A percentile compares a stretch with the other conserved stretches of the same genome.
phyloP scores from a whole-genome alignment of 2,888 invertebrate species.

The Esperia sulphurella region DNA sequence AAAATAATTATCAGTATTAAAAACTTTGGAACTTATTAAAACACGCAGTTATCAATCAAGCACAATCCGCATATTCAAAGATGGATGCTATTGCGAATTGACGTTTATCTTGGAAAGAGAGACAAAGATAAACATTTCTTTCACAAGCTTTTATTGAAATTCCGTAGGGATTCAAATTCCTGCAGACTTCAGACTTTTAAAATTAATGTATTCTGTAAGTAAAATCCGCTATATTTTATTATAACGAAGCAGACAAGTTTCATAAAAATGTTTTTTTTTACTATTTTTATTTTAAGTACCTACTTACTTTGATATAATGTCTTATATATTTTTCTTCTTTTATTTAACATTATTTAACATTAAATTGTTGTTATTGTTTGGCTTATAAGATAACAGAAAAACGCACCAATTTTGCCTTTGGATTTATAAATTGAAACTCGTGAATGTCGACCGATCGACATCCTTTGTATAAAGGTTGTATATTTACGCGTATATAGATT shows the following conservation, averaged over 20 bases:
- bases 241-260: too few species aligned
- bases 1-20: background rate
- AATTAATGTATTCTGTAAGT: background rate
- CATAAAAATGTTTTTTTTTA: too few species aligned
- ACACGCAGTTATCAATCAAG: constrained; percentile 40
- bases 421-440: too few species aligned
- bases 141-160: constrained; percentile 36
- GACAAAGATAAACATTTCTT: constrained; percentile 47
- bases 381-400: too few species aligned
- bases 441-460: too few species aligned
- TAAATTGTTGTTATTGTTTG: too few species aligned
- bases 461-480: background rate
- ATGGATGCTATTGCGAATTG: constrained; percentile 40
- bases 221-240: background rate
- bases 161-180: constrained; percentile 3
- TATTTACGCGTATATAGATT: background rate
- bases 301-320: too few species aligned
- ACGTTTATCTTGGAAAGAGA: constrained; percentile 45
- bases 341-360: too few species aligned
- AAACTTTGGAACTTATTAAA: constrained; percentile 15
- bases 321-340: too few species aligned
- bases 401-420: too few species aligned
- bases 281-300: too few species aligned
- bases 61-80: constrained; percentile 29
- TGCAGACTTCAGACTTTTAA: background rate